phyloP scores from a whole-genome alignment of 2,888 invertebrate genomes.

The Achlya flavicornis region DNA sequence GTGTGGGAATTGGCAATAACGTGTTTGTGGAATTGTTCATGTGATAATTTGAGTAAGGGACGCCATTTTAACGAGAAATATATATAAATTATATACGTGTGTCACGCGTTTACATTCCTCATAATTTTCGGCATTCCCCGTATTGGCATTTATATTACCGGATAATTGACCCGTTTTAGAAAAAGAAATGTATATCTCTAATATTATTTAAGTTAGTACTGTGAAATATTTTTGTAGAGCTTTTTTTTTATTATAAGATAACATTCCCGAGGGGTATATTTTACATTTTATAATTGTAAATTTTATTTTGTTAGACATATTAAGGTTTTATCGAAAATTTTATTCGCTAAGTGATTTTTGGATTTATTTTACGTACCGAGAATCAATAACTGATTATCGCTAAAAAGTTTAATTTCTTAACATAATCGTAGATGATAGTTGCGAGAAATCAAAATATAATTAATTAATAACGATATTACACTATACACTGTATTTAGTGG shows the following conservation, averaged over 20 bases:
- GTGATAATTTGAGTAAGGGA: slow-evolving; percentile 47
- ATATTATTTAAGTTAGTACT: slow-evolving; percentile 53
- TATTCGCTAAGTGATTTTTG: slow-evolving; percentile 44
- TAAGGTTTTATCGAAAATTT: slow-evolving; percentile 51
- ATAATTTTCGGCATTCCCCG: slow-evolving; percentile 51
- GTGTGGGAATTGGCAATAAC: slow-evolving; percentile 64
- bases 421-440: slow-evolving; percentile 10
- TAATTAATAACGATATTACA: slow-evolving; percentile 25
- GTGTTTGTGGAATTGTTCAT: slow-evolving; percentile 60
- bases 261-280: slow-evolving; percentile 69
- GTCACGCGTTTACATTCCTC: slow-evolving; percentile 48
- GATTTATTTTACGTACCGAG: slow-evolving; percentile 43
- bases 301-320: slow-evolving; percentile 76
- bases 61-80: slow-evolving; percentile 24
- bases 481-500: slow-evolving; percentile 52
- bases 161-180: slow-evolving; percentile 39
- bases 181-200: slow-evolving; percentile 63
- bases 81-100: slow-evolving; percentile 17
- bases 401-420: slow-evolving; percentile 23
- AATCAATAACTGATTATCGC: slow-evolving; percentile 37
- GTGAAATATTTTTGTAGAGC: slow-evolving; percentile 71
- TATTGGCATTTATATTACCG: slow-evolving; percentile 55
- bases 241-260: slow-evolving; percentile 53
- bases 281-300: slow-evolving; percentile 62
- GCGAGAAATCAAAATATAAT: slow-evolving; percentile 39